Evolutionary conservation across 1,140 invertebrate genomes (phyloP).

Genomic region (Idris sp.): DNA sequence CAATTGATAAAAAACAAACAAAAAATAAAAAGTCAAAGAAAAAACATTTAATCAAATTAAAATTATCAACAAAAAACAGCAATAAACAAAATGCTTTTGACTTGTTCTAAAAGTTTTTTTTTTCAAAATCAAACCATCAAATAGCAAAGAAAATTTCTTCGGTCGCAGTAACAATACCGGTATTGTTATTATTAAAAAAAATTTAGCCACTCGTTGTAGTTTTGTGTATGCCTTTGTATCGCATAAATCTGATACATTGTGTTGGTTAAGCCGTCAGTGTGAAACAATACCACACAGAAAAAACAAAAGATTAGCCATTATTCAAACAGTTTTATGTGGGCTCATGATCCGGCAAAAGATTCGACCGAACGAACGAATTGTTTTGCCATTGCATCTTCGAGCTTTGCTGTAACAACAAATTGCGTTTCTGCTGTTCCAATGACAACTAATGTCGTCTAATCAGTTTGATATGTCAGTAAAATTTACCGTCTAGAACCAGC

Average conservation of each 20-base stretch:
- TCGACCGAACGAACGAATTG: slow-evolving; percentile 25
- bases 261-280: slow-evolving; percentile 46
- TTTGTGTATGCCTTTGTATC: slow-evolving; percentile 42
- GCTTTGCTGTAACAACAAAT: slow-evolving; percentile 28
- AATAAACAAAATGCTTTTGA: no score
- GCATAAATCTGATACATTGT: slow-evolving; percentile 45
- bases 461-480: slow-evolving; percentile 44
- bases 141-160: slow-evolving; percentile 40
- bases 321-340: slow-evolving; percentile 42
- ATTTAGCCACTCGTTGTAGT: slow-evolving; percentile 31
- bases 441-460: slow-evolving; percentile 37
- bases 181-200: slow-evolving; percentile 52
- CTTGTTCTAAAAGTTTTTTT: no score
- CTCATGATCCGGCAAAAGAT: slow-evolving; percentile 13
- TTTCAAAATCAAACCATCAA: slow-evolving; percentile 27
- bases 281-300: slow-evolving; percentile 43
- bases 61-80: no score
- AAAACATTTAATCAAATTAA: no score
- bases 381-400: slow-evolving; percentile 19
- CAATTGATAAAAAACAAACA: no score
- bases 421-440: slow-evolving; percentile 8
- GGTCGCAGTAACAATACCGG: slow-evolving; percentile 37
- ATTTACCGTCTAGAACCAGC: slow-evolving; percentile 19
- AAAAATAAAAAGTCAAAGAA: no score
- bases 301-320: slow-evolving; percentile 54